Conservation (phyloP, 2,888 invertebrate species). For the Phyto melanocephala region DNA sequence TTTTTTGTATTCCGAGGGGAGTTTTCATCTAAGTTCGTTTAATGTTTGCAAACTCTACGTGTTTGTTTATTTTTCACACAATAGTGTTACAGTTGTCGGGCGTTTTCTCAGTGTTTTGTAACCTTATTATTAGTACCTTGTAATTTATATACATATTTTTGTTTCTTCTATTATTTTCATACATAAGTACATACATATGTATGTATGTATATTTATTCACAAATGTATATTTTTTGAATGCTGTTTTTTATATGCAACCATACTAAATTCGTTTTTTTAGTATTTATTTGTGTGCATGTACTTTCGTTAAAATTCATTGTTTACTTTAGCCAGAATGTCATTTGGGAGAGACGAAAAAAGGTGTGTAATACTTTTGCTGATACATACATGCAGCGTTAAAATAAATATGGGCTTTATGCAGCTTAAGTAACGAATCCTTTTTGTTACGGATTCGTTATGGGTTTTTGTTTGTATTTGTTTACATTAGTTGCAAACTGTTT, state of each 20-base stretch:
- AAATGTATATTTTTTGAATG: slow-evolving; percentile 16
- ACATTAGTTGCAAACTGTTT: slow-evolving; percentile 70
- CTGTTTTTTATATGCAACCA: slow-evolving; percentile 39
- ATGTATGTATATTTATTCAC: background rate
- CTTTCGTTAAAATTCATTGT: slow-evolving; percentile 41
- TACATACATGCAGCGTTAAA: background rate
- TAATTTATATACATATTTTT: slow-evolving; percentile 53
- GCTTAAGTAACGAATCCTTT: slow-evolving; percentile 63
- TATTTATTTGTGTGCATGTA: background rate
- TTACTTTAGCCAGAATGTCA: slow-evolving; percentile 40
- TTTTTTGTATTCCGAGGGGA: slow-evolving; percentile 7
- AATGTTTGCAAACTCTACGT: slow-evolving; percentile 56
- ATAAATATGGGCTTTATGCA: slow-evolving; percentile 42
- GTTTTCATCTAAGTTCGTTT: slow-evolving; percentile 28
- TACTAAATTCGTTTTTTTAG: slow-evolving; percentile 37
- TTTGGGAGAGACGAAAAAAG: slow-evolving; percentile 28
- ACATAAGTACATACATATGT: background rate
- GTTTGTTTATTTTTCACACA: slow-evolving; percentile 65
- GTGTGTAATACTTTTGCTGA: slow-evolving; percentile 32
- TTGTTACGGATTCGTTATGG: slow-evolving; percentile 66
- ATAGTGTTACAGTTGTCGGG: slow-evolving; percentile 47
- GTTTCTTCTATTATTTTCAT: background rate
- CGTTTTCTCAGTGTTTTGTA: slow-evolving; percentile 58
- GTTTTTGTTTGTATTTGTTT: slow-evolving; percentile 68
- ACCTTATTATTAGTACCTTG: slow-evolving; percentile 63